Base-by-base conservation (phyloP, 2,113 vertebrate species). In the Pogonocichla stellata region DNA sequence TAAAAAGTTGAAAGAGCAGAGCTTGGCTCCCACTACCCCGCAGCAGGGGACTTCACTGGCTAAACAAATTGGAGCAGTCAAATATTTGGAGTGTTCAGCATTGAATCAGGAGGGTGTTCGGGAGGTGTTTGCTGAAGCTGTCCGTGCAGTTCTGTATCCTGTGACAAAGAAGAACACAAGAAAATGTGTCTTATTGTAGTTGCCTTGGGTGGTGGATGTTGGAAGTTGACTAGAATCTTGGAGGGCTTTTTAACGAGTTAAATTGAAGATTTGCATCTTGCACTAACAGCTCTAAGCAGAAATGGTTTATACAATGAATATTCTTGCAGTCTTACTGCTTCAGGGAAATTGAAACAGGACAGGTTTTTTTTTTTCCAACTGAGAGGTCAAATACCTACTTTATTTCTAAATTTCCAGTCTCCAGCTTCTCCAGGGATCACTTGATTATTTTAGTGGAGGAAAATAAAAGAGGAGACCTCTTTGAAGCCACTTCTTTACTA, bases 1-100 rank as follows among this genome's bases (percentile, higher is more conserved):
- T 92, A 99, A 99, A 98, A 99, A 99, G 98, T 97, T 99, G 96
- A 99, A 99, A 95, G 99, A 99, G 97, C 98, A 99, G 95, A 98
- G 97, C 91, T 97, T 99, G 92, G 98, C 98, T 40, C 98, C 99
- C 26, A 99, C 98, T 33, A 99, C 98, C 28, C 97, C 97, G 4
- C 99, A 99, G 96, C 99, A 99, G 97, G 99, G 99, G 65, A 98
- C 98, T 60, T 97, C 98, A 1, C 95, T 99, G 92, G 98, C 99
- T 81, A 99, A 99, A 97, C 99, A 99, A 96, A 99, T 99, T 4
- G 98, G 99, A 60, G 99, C 99, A 3, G 98, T 99, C 53, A 99
- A 99, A 96, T 99, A 99, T 96, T 97, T 99, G 98, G 99, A 99
- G 96, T 99, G 99, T 96, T 99, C 99, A 0, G 99, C 99, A 1